Conservation (phyloP, 2,113 vertebrate genomes). For the Isichthys henryi region DNA sequence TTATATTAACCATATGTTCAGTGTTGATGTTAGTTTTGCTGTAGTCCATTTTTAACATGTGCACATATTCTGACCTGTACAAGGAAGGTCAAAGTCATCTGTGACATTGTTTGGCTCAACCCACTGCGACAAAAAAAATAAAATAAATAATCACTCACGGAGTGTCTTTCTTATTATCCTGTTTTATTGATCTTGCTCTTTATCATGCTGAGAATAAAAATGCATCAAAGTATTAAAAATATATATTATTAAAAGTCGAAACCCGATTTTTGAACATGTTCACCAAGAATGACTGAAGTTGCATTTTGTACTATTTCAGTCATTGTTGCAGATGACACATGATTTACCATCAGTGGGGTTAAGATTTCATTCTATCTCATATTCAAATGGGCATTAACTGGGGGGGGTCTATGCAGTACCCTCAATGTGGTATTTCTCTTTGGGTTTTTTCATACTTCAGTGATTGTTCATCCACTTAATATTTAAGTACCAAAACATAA, state of each 20-base stretch:
- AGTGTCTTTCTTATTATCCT: background rate
- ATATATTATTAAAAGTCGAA: background rate
- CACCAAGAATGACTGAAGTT: background rate
- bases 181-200: background rate
- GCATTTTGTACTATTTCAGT: background rate
- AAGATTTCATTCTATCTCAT: background rate
- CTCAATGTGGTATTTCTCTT: background rate
- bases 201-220: background rate
- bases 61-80: background rate
- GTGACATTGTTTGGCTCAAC: background rate
- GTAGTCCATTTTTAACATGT: background rate
- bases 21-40: background rate
- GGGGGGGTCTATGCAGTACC: background rate
- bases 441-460: background rate
- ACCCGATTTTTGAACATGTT: background rate
- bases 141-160: background rate
- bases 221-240: background rate
- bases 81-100: conserved; percentile 2
- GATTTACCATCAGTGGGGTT: conserved; percentile 10
- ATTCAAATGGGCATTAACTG: background rate
- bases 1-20: background rate
- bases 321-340: conserved; percentile 4
- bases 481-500: background rate
- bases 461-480: background rate
- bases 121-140: background rate